Conservation (phyloP, 2,113 vertebrate genomes). For the Lutjanus erythropterus region DNA sequence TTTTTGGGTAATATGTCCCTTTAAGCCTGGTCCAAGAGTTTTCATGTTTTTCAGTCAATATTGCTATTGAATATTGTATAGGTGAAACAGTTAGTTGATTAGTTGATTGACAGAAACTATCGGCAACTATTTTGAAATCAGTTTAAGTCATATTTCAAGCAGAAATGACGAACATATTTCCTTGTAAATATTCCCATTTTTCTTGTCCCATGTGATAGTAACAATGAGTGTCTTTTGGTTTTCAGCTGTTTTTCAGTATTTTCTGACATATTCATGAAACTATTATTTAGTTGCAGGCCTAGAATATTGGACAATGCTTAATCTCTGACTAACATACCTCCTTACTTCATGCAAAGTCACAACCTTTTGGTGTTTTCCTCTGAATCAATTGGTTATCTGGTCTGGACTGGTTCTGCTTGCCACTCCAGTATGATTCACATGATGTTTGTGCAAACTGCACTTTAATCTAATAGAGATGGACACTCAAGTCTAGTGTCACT, state of each 20-base stretch:
- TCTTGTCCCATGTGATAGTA: background rate
- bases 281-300: background rate
- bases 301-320: background rate
- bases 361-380: slow-evolving; percentile 1
- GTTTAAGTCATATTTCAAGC: too few species aligned
- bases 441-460: slow-evolving; percentile 65
- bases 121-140: background rate
- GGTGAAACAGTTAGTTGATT: background rate
- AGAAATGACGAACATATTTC: too few species aligned
- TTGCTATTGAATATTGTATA: background rate
- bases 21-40: background rate
- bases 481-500: background rate
- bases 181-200: background rate
- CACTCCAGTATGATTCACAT: slow-evolving; percentile 59
- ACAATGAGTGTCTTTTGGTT: background rate
- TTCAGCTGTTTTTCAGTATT: background rate
- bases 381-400: slow-evolving; percentile 16
- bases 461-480: slow-evolving; percentile 65
- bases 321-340: background rate
- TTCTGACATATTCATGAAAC: background rate
- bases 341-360: background rate
- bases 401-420: slow-evolving; percentile 39
- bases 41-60: background rate
- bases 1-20: too few species aligned
- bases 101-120: background rate